A percentile compares a stretch with the other conserved stretches of the same genome.
Conservation (phyloP, 2,888 invertebrate genomes). For the Prosapia bicincta region DNA sequence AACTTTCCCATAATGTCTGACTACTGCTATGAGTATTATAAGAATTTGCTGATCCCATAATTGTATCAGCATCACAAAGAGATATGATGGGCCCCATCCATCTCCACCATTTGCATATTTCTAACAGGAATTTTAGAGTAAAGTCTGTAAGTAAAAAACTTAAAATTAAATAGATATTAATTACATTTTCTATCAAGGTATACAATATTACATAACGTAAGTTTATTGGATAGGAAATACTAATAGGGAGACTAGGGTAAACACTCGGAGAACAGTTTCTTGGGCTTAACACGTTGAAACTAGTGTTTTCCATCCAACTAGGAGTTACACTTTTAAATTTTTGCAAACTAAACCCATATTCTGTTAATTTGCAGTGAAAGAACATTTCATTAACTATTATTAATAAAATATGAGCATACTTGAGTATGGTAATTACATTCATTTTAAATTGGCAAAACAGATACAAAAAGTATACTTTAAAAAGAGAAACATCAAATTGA, state of each 20-base stretch:
- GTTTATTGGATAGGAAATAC: not conserved
- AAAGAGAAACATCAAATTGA: not conserved
- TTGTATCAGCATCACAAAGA: constrained; percentile 2
- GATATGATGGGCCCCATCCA: not conserved
- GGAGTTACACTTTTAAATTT: not conserved
- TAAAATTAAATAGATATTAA: not conserved
- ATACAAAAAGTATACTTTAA: not conserved
- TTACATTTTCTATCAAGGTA: not conserved
- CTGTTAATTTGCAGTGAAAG: not conserved
- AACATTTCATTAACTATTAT: not conserved
- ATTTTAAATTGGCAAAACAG: not conserved
- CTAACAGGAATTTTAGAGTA: constrained; percentile 2
- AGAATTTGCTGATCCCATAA: not conserved
- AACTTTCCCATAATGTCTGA: not conserved
- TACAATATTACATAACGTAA: not conserved
- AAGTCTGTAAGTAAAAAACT: not conserved
- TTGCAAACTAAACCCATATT: not conserved
- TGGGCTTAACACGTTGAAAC: not conserved
- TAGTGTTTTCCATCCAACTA: not conserved
- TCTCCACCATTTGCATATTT: not conserved
- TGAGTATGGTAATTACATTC: not conserved
- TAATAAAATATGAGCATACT: not conserved
- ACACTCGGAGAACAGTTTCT: not conserved
- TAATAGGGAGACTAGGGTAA: not conserved
- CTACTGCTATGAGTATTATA: not conserved